Evolutionary conservation across 2,113 vertebrate species (phyloP), one percentile per base, ranked within the genome.

Genomic region (Actenoides hombroni): DNA sequence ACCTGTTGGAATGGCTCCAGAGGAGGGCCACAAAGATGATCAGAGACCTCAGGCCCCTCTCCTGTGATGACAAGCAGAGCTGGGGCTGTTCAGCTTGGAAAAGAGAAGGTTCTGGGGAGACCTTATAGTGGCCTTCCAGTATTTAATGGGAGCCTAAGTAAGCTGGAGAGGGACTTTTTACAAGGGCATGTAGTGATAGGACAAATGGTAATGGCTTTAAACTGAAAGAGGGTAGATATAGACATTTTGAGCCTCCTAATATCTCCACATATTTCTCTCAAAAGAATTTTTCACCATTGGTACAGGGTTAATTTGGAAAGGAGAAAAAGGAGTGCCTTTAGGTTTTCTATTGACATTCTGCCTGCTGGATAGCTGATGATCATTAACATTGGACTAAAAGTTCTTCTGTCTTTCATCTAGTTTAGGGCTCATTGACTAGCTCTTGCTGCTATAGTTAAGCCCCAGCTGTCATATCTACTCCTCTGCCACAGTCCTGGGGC

Each of bases 311-410:
- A 82, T 79, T 79, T 84, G 35, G 42, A 86, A 92, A 86, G 18
- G 42, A 91, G 57, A 70, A 59, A 90, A 90, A 82, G 46, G 18
- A 90, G 21, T 8, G 7, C 21, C 63, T 86, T 80, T 39, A 79
- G 13, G 19, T 61, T 86, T 91, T 92, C 94, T 83, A 86, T 93
- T 93, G 88, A 81, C 77, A 70, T 85, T 79, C 83, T 88, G 51
- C 75, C 42, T 86, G 31, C 24, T 89, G 85, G 46, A 59, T 54
- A 83, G 54, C 68, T 83, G 73, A 54, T 83, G 69, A 81, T 63
- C 57, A 69, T 74, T 81, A 77, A 37, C 29, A 42, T 4, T 46
- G 44, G 59, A 84, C 73, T 83, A 42, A 68, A 91, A 73, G 44
- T 93, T 91, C 31, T 67, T 68, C 61, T 61, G 40, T 28, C 48